Base-by-base conservation (phyloP, 2,797 vertebrate species). In the Acomys russatus region DNA sequence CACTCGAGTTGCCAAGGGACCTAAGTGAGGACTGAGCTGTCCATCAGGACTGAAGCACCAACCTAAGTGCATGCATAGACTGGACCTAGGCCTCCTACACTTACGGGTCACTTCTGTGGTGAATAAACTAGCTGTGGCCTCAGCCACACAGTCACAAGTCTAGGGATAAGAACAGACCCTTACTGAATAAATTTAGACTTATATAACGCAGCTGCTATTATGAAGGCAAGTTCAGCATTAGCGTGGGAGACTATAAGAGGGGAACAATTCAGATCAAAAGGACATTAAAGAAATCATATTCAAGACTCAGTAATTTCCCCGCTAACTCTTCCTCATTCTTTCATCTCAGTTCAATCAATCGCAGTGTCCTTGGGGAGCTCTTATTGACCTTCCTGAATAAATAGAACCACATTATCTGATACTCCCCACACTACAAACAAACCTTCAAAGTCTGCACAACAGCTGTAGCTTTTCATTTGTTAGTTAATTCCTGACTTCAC, bases 401-500 rank as follows among this genome's bases (percentile, higher is more conserved):
- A 74, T 1, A 86, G 44, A 95, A 91, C 59, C 30, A 25, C 56
- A 94, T 51, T 33, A 68, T 86, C 51, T 83, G 70, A 88, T 38
- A 88, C 35, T 87, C 35, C 83, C 10, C 63, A 61, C 35, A 78
- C 9, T 38, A 59, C 64, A 85, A 66, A 28, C 44, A 85, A 66
- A 20, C 44, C 82, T 68, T 66, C 20, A 56, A 94, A 93, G 76
- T 63, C 74, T 7, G 64, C 35, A 77, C n/a, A 33, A 88, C 22
- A 73, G 38, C 33, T 71, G 33, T 5, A 66, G 38, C 44, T 92
- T 92, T 64, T 91, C 70, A 61, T 92, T 56, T 93, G 51, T 33
- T 90, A 90, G 90, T 66, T 78, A 85, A 92, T 87, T 84, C 28
- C 87, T 84, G 38, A 73, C 49, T 96, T 87, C 49, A 64, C 14